Evolutionary conservation across 2,888 invertebrate species (phyloP).

Genomic region (Melieria omissa): DNA sequence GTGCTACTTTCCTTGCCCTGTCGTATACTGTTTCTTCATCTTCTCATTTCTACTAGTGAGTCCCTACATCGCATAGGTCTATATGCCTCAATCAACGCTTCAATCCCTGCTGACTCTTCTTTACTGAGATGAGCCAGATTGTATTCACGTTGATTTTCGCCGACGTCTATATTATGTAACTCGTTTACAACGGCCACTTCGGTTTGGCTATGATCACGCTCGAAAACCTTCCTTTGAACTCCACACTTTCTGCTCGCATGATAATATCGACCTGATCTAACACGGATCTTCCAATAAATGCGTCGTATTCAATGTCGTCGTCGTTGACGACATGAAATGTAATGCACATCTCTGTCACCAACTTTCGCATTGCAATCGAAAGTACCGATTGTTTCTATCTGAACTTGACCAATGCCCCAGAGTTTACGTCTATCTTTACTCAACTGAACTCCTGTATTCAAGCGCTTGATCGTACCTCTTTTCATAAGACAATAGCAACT

Average conservation of each 20-base stretch:
- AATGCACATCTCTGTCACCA: background rate
- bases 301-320: too few species aligned
- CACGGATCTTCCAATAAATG: too few species aligned
- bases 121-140: too few species aligned
- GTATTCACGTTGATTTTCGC: too few species aligned
- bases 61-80: background rate
- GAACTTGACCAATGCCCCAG: background rate
- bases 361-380: background rate
- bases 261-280: conserved; percentile 1
- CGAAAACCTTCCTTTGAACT: background rate
- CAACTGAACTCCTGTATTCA: background rate
- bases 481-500: conserved; percentile 3
- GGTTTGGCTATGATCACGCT: background rate
- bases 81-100: background rate
- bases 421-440: background rate
- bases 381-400: background rate
- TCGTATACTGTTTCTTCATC: conserved; percentile 21
- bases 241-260: conserved; percentile 1
- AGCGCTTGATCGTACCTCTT: background rate
- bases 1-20: conserved; percentile 6
- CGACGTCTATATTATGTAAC: background rate
- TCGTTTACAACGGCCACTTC: background rate
- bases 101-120: background rate
- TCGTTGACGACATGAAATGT: too few species aligned
- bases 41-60: conserved; percentile 14